These are phyloP conservation scores for Triplophysa bombifrons DNA, from an alignment of 2,797 vertebrate species.

Conservation along the genomic window DNA sequence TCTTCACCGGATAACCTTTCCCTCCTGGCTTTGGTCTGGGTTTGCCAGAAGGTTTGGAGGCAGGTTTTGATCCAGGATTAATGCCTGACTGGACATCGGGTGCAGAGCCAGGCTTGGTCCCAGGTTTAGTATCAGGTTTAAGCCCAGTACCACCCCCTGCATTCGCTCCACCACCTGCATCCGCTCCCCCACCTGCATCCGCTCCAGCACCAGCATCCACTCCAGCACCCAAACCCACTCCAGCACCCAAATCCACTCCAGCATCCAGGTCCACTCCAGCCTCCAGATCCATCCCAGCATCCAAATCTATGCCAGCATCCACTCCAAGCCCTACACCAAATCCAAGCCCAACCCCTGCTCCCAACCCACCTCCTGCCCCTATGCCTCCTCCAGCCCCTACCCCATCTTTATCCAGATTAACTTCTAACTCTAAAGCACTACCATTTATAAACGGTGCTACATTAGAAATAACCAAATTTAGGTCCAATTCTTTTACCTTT, in stretches of 20 bases:
- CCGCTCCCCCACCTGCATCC: constrained; percentile 9
- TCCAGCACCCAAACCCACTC: neutral
- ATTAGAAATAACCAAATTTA: constrained; percentile 84
- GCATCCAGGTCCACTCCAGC: neutral
- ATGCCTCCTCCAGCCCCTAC: neutral
- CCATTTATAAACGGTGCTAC: constrained; percentile 85
- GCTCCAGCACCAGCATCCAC: constrained; percentile 26
- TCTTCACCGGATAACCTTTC: constrained; percentile 79
- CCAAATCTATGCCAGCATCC: neutral
- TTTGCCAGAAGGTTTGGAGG: constrained; percentile 18
- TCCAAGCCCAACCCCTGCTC: constrained; percentile 25
- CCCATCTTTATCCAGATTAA: constrained; percentile 19
- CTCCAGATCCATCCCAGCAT: neutral
- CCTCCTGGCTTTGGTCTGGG: constrained; percentile 34
- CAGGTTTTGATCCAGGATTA: constrained; percentile 44
- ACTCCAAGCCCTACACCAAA: neutral
- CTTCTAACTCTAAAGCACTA: constrained; percentile 29
- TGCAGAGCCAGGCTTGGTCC: constrained; percentile 13
- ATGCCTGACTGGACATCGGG: neutral
- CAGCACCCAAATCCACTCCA: neutral
- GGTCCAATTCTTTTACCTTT: constrained; percentile 76
- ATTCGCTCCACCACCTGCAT: constrained; percentile 14
- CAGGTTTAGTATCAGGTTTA: constrained; percentile 31
- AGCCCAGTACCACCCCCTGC: constrained; percentile 14
- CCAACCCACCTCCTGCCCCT: neutral